A percentile compares a stretch with the other conserved stretches of the same genome.
Conservation (phyloP, 2,113 vertebrate species). For the Quiscalus mexicanus region DNA sequence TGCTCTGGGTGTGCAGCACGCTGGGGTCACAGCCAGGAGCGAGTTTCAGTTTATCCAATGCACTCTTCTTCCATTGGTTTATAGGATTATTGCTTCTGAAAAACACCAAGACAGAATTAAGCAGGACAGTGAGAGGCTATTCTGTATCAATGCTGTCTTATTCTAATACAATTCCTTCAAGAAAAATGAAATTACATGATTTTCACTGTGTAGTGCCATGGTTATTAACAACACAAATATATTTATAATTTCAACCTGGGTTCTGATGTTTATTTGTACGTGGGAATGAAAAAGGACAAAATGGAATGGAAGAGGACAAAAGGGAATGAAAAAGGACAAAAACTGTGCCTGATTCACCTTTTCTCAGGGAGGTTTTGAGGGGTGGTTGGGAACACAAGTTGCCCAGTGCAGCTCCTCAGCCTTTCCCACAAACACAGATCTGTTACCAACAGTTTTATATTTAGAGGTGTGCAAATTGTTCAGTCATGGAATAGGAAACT, state of each 20-base stretch:
- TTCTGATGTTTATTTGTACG: neutral
- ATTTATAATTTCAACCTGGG: slow-evolving; percentile 55
- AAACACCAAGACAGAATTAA: neutral
- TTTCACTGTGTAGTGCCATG: slow-evolving; percentile 68
- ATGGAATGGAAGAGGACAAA: neutral
- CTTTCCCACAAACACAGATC: neutral
- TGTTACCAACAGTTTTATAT: slow-evolving; percentile 18
- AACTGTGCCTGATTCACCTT: neutral
- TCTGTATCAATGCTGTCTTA: neutral
- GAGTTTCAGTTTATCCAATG: neutral
- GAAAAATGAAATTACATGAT: neutral
- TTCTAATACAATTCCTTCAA: neutral
- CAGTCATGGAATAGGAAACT: neutral
- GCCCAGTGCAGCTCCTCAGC: neutral
- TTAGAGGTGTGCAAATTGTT: slow-evolving; percentile 39
- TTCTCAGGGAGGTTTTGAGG: neutral
- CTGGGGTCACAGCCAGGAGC: neutral
- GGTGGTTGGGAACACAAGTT: neutral
- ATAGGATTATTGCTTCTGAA: neutral
- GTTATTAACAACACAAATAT: slow-evolving; percentile 56
- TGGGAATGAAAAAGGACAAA: neutral
- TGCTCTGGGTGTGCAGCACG: neutral
- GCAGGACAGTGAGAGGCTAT: neutral
- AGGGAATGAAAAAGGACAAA: neutral
- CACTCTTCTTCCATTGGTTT: neutral